These are phyloP conservation scores for Leucozona laternaria DNA, from an alignment of 2,888 invertebrate species.

Conservation along the genomic window DNA sequence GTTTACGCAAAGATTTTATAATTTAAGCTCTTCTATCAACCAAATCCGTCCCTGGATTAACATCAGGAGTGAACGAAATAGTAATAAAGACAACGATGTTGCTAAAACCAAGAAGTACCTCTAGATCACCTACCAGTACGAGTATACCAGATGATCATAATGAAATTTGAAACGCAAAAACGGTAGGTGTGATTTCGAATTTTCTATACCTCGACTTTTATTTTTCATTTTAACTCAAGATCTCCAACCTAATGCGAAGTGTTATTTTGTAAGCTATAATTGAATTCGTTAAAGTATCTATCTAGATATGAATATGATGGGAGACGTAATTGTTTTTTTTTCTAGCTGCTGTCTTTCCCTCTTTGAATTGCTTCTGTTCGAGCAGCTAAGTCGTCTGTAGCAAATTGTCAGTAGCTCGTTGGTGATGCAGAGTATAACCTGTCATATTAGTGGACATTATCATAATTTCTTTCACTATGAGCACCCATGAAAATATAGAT, in stretches of 20 bases:
- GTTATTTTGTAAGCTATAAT: slow-evolving; percentile 7
- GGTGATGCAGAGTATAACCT: slow-evolving; percentile 12
- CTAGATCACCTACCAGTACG: too few relatives aligned
- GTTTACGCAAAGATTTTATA: too few relatives aligned
- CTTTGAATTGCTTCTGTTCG: slow-evolving; percentile 9
- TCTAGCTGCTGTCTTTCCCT: background rate
- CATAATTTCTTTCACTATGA: slow-evolving; percentile 55
- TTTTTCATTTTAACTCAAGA: background rate
- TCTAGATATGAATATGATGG: background rate
- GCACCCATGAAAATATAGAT: slow-evolving; percentile 22
- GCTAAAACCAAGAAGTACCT: background rate
- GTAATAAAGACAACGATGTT: background rate
- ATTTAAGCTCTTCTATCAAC: background rate
- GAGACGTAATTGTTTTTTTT: slow-evolving; percentile 34
- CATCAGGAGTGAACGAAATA: background rate
- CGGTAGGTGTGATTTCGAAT: slow-evolving; percentile 7
- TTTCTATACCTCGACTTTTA: background rate
- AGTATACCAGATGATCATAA: background rate
- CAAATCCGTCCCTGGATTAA: background rate
- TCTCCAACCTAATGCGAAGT: slow-evolving; percentile 1
- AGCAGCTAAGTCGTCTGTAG: background rate
- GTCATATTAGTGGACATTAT: slow-evolving; percentile 56
- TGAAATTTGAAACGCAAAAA: background rate
- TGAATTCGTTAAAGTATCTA: slow-evolving; percentile 16
- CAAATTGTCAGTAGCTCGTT: slow-evolving; percentile 41